phyloP scores from a whole-genome alignment of 2,888 invertebrate species.

The Nycteola revayana region DNA sequence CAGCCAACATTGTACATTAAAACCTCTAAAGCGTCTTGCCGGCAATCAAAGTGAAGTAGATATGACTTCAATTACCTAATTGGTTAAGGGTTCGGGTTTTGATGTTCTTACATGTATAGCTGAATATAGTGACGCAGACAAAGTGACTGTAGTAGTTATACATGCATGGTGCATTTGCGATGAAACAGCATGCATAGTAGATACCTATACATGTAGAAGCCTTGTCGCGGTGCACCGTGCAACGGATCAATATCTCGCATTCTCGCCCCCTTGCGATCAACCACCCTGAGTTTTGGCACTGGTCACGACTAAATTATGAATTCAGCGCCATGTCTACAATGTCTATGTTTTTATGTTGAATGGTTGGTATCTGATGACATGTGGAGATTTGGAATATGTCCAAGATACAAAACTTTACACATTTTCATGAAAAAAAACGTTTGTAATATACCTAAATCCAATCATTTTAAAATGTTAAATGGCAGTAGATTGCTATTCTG shows the following conservation, averaged over 20 bases:
- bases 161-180: constrained; percentile 1
- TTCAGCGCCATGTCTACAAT: constrained; percentile 9
- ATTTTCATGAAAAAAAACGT: no score
- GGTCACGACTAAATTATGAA: constrained; percentile 26
- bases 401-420: no score
- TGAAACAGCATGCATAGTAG: constrained; percentile 10
- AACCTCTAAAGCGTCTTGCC: no score
- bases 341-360: constrained; percentile 12
- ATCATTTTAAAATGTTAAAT: no score
- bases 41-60: no score
- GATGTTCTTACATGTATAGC: no score
- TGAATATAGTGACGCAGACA: no score
- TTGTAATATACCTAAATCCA: no score
- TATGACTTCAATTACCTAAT: no score
- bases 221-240: not conserved
- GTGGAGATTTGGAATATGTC: constrained; percentile 1
- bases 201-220: not conserved
- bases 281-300: constrained; percentile 29
- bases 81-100: no score
- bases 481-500: no score
- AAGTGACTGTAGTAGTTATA: not conserved
- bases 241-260: constrained; percentile 30
- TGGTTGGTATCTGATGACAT: constrained; percentile 1
- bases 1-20: no score
- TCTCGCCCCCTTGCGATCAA: constrained; percentile 18